Percentiles rank a stretch among this genome's conserved stretches.
phyloP scores from a whole-genome alignment of 2,113 vertebrate genomes.

The Pterocles orientalis region DNA sequence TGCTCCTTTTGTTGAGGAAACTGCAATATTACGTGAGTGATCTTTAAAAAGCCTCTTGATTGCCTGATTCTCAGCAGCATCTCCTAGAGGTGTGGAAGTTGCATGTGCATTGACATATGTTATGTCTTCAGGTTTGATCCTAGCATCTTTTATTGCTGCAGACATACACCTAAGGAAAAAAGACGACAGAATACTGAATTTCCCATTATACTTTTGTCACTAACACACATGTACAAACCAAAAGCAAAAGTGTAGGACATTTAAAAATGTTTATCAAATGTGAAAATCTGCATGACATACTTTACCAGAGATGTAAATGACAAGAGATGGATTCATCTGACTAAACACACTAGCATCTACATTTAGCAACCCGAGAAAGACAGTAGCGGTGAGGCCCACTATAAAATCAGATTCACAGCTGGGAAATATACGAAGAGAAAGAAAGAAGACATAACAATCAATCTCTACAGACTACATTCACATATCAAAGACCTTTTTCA shows the following conservation, averaged over 20 bases:
- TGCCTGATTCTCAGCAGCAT: conserved; percentile 93
- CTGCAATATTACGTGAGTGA: conserved; percentile 73
- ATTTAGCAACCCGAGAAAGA: not conserved
- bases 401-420: not conserved
- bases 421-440: not conserved
- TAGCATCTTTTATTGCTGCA: conserved; percentile 87
- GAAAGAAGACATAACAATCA: not conserved
- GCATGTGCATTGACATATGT: conserved; percentile 94
- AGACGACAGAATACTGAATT: not conserved
- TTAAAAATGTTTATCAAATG: not conserved
- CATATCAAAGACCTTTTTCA: not conserved
- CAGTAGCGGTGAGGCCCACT: not conserved
- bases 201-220: not conserved
- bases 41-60: conserved; percentile 88
- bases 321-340: not conserved
- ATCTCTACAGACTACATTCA: not conserved
- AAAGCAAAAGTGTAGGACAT: not conserved
- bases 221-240: not conserved
- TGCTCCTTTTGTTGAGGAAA: conserved; percentile 97
- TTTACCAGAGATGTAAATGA: not conserved
- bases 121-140: conserved; percentile 80
- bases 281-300: not conserved
- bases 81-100: conserved; percentile 93
- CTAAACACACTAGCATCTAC: not conserved
- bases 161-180: conserved; percentile 86